Conservation (phyloP, 2,797 vertebrate species). For the Esox masquinongy region DNA sequence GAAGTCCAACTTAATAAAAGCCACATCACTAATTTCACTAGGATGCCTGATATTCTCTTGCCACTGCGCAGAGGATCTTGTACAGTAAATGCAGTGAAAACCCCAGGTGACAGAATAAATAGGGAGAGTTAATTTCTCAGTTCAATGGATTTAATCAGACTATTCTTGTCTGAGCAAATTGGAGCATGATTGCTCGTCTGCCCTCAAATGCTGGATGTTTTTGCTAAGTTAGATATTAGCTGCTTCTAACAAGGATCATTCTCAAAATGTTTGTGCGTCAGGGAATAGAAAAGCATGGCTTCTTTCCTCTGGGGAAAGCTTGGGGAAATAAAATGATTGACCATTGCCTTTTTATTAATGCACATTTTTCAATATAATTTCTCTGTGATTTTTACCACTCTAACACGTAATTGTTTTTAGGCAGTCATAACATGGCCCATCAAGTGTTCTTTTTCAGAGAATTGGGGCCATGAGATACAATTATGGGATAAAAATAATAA, state of each 20-base stretch:
- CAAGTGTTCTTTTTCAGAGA: too few species aligned
- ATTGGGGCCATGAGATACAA: too few species aligned
- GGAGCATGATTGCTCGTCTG: not conserved
- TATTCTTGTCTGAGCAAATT: conserved; percentile 17
- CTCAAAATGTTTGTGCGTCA: not conserved
- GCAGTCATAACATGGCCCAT: too few species aligned
- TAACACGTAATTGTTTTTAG: too few species aligned
- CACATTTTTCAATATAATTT: too few species aligned
- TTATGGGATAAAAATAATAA: too few species aligned
- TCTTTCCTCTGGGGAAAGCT: too few species aligned
- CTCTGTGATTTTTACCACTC: too few species aligned
- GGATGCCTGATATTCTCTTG: not conserved
- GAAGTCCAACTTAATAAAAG: not conserved
- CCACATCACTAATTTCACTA: not conserved
- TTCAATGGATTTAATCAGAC: conserved; percentile 14
- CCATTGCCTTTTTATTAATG: too few species aligned
- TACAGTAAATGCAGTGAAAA: conserved; percentile 7
- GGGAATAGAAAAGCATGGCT: too few species aligned
- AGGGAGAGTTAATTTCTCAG: conserved; percentile 19
- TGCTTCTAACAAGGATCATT: not conserved
- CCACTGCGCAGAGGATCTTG: not conserved
- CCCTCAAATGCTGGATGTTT: not conserved
- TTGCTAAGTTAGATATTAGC: conserved; percentile 2
- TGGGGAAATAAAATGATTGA: too few species aligned
- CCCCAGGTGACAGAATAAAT: not conserved